Base-by-base conservation (phyloP, 2,888 invertebrate species). In the Psylliodes chrysocephalus region DNA sequence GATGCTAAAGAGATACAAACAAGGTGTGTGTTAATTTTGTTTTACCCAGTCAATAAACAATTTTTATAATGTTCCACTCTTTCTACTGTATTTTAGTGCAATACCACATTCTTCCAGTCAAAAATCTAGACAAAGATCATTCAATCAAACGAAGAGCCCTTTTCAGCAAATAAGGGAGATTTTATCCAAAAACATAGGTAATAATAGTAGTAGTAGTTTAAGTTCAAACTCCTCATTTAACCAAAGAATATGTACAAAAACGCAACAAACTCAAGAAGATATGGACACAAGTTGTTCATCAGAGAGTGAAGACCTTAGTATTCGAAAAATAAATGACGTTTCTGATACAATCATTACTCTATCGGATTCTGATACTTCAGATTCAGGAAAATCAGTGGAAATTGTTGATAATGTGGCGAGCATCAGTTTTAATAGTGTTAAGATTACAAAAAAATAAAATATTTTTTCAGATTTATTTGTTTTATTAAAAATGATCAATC, bases 131-230 rank as follows among this genome's bases (percentile, higher is more conserved):
- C 40, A 40, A 28, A 59, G 22, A 22, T 14, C 28, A 10, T 7
- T 59, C 12, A 30, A 30, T 15, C 35, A 33, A 14, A 57, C n/a
- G 22, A 57, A 47, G 33, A 33, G 35, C 1, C 57, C 57, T 3
- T 57, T 57, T 19, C 33, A 46, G 30, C 57, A 57, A 47, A 57
- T 57, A 17, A 18, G 47, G 17, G 57, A 57, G 14, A 57, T 57
- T 19, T 57, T 57, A 47, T 22, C 46, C 19, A 57, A 57, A 5
- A 57, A 57, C 25, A 12, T 19, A 8, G 49, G 12, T 47, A 22
- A 47, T 25, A 12, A 44, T 44, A 19, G 12, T 47, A 22, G 25
- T 25, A 12, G 18, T 44, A 19, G n/a, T 47, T 33, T 33, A 10
- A 33, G n/a, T 10, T n/a, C 33, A 33, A 33, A 33, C 10, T 33